Evolutionary conservation across 2,888 invertebrate genomes (phyloP), one percentile per base, ranked within the genome.

Genomic region (Tribolium freemani): DNA sequence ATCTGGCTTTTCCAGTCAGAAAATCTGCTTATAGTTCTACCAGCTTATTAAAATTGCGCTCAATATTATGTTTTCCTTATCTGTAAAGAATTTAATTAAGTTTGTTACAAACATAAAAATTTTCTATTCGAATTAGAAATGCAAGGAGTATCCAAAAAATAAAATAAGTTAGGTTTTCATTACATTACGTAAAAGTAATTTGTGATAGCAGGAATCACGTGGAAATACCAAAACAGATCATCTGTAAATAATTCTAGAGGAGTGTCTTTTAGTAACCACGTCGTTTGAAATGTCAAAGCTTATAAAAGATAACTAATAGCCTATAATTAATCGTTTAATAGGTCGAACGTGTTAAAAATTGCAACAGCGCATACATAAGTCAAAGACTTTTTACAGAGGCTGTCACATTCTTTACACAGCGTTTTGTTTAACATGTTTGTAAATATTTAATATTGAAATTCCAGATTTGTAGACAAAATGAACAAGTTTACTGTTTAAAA

Each of bases 301-400:
- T 31, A 31, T 56, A 11, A 56, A 56, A 10, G 54, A 56, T 56
- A 56, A 56, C 54, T 56, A 56, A 56, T 56, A 26, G 26, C 5
- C 54, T 56, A 56, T 56, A 56, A 56, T 56, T 56, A 56, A 31
- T 56, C 16, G 20, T 26, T 21, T 21, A 56, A 10, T 31, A 56
- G 54, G 13, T 56, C 11, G 4, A 31, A 26, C 51, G 21, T 21
- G 51, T 21, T 51, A 20, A 16, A 16, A 16, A 51, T n/a, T 38
- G 38, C 8, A 6, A 38, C 6, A 38, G 38, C 38, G n/a, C 8
- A 38, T 38, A 6, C n/a, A n/a, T 38, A 38, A 38, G 38, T 38
- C 38, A 38, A 38, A 38, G 38, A 38, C 38, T 38, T 38, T 38
- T 38, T n/a, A 38, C 38, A 38, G 38, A 38, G 21, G n/a, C 51